Evolutionary conservation across 1,140 invertebrate genomes (phyloP), one percentile per base, ranked within the genome.

Genomic region (Monomorium pharaonis): DNA sequence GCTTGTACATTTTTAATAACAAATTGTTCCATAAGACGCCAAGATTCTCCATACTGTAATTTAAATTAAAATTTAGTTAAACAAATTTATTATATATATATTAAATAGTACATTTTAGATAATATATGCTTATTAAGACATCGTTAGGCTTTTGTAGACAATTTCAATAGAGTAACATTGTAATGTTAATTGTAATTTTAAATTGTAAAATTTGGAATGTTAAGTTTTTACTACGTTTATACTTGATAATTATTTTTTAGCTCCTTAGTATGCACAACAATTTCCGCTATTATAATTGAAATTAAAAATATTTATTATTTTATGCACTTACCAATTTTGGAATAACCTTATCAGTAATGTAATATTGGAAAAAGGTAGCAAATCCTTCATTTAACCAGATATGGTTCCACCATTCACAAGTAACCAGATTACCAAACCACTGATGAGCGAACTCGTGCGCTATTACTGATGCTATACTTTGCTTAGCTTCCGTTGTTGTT

Each of bases 21-120:
- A 93, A 98, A 98, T 93, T 97, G 97, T 86, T 98, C 97, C 96
- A 97, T 96, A 96, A 98, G 97, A 89, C 96, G 96, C 97, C 97
- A 98, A 76, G 49, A 51, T 9, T 96, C 95, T 74, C 42, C 0
- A 49, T 96, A 93, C 96, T 96, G 74, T 0, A 90, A 88, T 37
- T 56, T 27, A 54, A 77, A 16, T 58, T 76, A 62, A 24, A 3
- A 3, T 49, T 70, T 27, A 24, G 21, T 63, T 12, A 14, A 4
- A 1, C 12, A 21, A 0, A 27, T 63, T 62, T 21, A 14, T 60
- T 47, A 56, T n/a, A n/a, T n/a, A n/a, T n/a, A n/a, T 2, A 12
- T 2, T 24, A 24, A 44, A 74, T 56, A 12, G 5, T 30, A 70
- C 0, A 16, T 0, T 37, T 33, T 10, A 21, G 21, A 24, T 47